A percentile compares a stretch with the other conserved stretches of the same genome.
Conservation (phyloP, 1,140 invertebrate species). For the Neodiprion fabricii region DNA sequence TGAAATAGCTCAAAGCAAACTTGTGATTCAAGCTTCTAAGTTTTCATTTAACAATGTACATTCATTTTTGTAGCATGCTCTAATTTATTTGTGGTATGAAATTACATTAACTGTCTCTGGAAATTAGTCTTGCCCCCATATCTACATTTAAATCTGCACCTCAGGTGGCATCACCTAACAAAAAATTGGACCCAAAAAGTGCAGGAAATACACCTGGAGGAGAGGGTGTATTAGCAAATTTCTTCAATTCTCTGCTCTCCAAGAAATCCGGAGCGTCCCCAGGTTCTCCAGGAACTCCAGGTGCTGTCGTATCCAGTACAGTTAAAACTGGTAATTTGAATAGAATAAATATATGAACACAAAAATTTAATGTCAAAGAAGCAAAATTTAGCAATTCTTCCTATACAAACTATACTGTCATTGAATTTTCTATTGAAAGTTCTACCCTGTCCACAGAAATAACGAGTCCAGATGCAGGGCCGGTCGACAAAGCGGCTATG, state of each 20-base stretch:
- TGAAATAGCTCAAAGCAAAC: slow-evolving; percentile 8
- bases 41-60: background rate
- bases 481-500: slow-evolving; percentile 71
- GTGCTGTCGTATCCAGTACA: slow-evolving; percentile 45
- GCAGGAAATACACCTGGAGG: slow-evolving; percentile 71
- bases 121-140: background rate
- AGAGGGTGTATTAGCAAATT: slow-evolving; percentile 95
- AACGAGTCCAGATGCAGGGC: slow-evolving; percentile 56
- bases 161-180: slow-evolving; percentile 58
- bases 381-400: background rate
- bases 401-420: background rate
- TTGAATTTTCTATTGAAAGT: too few species aligned
- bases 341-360: too few species aligned
- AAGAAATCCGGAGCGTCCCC: slow-evolving; percentile 81
- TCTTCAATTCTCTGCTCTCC: slow-evolving; percentile 96
- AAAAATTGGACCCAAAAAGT: slow-evolving; percentile 56
- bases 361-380: too few species aligned
- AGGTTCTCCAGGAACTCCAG: slow-evolving; percentile 59
- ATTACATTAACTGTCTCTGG: slow-evolving; percentile 24
- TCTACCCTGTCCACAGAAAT: background rate
- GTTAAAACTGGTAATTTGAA: slow-evolving; percentile 47
- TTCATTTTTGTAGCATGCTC: slow-evolving; percentile 42
- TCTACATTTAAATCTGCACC: slow-evolving; percentile 24
- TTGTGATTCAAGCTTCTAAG: background rate
- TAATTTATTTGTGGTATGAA: slow-evolving; percentile 35